Evolutionary conservation across 2,888 invertebrate genomes (phyloP).

Genomic region (Barypeithes pellucidus): DNA sequence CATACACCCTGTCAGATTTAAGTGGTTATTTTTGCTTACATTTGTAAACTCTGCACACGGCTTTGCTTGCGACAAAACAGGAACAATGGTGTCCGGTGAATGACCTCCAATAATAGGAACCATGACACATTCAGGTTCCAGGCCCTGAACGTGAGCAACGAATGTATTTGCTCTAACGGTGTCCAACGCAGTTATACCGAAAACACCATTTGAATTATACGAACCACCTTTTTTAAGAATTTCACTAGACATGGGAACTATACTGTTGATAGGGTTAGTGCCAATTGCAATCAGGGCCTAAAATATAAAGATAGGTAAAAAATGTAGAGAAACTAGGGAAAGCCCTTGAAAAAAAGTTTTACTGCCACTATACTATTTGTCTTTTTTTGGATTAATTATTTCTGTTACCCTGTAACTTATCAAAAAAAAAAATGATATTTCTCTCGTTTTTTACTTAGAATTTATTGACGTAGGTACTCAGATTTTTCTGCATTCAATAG

Average conservation of each 20-base stretch:
- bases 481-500: too few species aligned
- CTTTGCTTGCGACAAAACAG: constrained; percentile 81
- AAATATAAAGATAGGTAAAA: background rate
- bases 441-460: too few species aligned
- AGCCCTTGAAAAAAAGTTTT: background rate
- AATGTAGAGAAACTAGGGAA: background rate
- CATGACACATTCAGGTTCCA: constrained; percentile 77
- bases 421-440: too few species aligned
- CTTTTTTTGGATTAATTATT: too few species aligned
- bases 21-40: constrained; percentile 56
- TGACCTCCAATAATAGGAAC: constrained; percentile 88
- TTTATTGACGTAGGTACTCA: too few species aligned
- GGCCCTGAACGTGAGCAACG: constrained; percentile 77
- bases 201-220: constrained; percentile 77
- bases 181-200: constrained; percentile 85
- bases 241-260: constrained; percentile 81
- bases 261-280: constrained; percentile 77
- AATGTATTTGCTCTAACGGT: constrained; percentile 83
- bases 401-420: too few species aligned
- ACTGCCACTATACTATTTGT: too few species aligned
- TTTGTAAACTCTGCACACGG: constrained; percentile 69
- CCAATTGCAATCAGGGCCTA: constrained; percentile 71
- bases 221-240: constrained; percentile 77
- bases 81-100: constrained; percentile 82
- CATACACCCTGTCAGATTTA: too few species aligned